These are phyloP conservation scores for Steatornis caripensis DNA, from an alignment of 2,113 vertebrate species.

Conservation along the genomic window DNA sequence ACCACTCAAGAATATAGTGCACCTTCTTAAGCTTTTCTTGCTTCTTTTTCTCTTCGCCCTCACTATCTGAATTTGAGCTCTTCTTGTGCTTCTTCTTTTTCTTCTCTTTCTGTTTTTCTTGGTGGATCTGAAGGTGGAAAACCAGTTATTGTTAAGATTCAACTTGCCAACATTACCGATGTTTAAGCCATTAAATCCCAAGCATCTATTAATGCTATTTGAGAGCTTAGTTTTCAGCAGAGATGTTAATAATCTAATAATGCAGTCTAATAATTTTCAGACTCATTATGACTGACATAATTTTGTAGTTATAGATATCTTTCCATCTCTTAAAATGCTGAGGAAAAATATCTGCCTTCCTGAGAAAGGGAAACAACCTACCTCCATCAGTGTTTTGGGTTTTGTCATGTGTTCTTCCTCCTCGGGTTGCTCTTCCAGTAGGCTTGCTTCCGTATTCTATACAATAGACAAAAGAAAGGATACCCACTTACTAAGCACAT, in stretches of 20 bases:
- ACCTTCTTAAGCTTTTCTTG: conserved; percentile 95
- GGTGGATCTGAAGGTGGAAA: conserved; percentile 81
- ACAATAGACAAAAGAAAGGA: neutral
- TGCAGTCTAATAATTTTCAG: neutral
- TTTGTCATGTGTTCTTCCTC: conserved; percentile 69
- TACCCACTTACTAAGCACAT: neutral
- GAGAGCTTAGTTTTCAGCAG: neutral
- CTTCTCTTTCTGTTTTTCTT: conserved; percentile 91
- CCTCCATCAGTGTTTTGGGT: conserved; percentile 89
- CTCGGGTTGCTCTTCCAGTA: conserved; percentile 70
- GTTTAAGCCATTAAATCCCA: neutral
- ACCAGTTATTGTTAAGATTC: neutral
- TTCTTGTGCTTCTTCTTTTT: conserved; percentile 90
- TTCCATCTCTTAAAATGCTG: neutral
- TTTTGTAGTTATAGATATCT: neutral
- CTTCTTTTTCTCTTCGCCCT: conserved; percentile 91
- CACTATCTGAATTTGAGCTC: conserved; percentile 84
- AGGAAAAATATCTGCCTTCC: neutral
- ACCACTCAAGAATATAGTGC: neutral
- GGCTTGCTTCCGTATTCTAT: conserved; percentile 68
- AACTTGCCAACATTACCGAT: neutral
- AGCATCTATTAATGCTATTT: neutral
- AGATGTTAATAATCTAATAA: neutral
- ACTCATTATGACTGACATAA: neutral
- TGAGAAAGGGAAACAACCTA: conserved; percentile 19